phyloP scores from a whole-genome alignment of 1,140 invertebrate species.

The Pentalonia nigronervosa region DNA sequence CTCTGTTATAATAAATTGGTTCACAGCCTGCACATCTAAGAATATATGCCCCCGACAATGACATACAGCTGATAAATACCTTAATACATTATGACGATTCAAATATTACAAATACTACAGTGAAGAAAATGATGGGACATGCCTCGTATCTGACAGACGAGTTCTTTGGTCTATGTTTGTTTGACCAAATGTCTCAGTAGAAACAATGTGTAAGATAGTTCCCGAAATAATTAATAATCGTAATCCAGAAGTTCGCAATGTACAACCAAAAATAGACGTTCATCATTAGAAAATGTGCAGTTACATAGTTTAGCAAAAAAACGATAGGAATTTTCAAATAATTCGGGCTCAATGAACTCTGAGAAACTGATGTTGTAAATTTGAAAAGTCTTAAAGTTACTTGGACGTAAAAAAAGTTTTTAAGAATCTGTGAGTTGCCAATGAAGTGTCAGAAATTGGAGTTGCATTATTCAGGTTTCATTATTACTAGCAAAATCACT shows the following conservation, averaged over 20 bases:
- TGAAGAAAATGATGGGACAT: neutral
- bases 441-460: constrained; percentile 61
- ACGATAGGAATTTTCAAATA: neutral
- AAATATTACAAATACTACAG: neutral
- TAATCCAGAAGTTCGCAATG: neutral
- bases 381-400: neutral
- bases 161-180: neutral
- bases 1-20: neutral
- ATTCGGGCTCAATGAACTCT: neutral
- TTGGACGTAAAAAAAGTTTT: constrained; percentile 59
- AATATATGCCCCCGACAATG: neutral
- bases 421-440: constrained; percentile 60
- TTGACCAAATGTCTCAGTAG: constrained; percentile 5
- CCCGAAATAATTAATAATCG: neutral
- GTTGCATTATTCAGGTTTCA: constrained; percentile 58
- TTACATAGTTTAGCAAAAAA: neutral
- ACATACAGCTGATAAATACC: neutral
- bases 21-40: neutral
- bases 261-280: neutral
- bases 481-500: constrained; percentile 60
- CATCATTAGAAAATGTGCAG: neutral
- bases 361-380: neutral
- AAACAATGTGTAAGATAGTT: neutral
- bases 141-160: neutral
- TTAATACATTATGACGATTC: constrained; percentile 3